A percentile compares a stretch with the other conserved stretches of the same genome.
These are phyloP conservation scores for Calliphora vicina DNA, from an alignment of 1,140 invertebrate genomes.

Conservation along the genomic window DNA sequence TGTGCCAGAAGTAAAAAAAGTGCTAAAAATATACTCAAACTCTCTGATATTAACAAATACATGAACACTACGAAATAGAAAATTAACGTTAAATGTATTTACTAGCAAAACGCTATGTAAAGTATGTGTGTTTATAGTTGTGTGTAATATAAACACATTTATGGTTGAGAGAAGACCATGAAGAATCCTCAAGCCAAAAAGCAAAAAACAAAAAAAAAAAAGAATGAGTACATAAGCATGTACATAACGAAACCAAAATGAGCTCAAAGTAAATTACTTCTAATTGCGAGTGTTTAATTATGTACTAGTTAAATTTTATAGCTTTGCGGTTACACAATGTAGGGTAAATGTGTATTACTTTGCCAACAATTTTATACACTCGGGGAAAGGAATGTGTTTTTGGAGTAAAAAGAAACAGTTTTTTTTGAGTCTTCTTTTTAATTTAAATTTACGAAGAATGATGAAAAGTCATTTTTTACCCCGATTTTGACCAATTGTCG, in stretches of 20 bases:
- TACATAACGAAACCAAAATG: conserved; percentile 31
- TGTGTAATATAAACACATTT: neutral
- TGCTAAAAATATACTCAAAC: neutral
- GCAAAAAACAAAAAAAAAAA: neutral
- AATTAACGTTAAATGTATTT: neutral
- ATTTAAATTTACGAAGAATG: too few species aligned
- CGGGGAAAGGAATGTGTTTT: too few species aligned
- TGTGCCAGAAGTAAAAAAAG: neutral
- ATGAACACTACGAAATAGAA: neutral
- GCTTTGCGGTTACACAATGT: conserved; percentile 48
- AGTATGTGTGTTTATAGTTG: too few species aligned
- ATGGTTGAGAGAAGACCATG: neutral
- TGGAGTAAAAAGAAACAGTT: too few species aligned
- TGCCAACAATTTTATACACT: neutral
- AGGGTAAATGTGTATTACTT: neutral
- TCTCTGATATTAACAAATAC: neutral
- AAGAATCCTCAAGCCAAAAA: neutral
- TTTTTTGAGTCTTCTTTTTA: too few species aligned
- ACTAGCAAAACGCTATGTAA: neutral
- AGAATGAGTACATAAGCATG: neutral
- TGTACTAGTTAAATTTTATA: conserved; percentile 63
- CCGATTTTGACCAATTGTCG: too few species aligned
- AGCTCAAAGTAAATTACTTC: conserved; percentile 60
- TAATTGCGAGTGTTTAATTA: conserved; percentile 63
- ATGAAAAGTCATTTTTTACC: too few species aligned